These are phyloP conservation scores for Lasius platythorax DNA, from an alignment of 2,888 invertebrate species.

Conservation along the genomic window DNA sequence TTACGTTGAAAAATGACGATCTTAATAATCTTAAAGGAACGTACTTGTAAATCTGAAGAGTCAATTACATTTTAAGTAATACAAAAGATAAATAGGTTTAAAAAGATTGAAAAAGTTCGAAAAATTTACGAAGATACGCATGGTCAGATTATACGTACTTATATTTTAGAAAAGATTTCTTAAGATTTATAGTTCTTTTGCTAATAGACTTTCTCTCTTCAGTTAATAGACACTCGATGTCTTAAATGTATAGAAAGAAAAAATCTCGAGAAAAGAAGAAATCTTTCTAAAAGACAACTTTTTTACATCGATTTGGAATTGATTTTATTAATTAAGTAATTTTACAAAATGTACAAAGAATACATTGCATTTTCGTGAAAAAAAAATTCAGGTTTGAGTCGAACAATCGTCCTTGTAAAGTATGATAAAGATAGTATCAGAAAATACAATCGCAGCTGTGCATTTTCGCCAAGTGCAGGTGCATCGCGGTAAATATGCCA, in stretches of 20 bases:
- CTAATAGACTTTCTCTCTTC: no score
- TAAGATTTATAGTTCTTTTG: no score
- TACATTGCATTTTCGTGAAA: background rate
- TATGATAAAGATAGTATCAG: background rate
- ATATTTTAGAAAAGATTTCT: no score
- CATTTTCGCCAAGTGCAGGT: slow-evolving; percentile 14
- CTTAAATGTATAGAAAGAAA: no score
- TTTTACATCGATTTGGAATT: background rate
- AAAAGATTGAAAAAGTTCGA: background rate
- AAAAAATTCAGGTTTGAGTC: background rate
- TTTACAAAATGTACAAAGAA: background rate
- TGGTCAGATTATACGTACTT: background rate
- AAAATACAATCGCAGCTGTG: slow-evolving; percentile 20
- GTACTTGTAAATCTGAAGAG: background rate
- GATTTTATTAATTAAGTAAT: background rate
- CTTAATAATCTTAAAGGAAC: background rate
- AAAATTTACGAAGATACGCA: background rate
- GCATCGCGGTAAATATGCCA: background rate
- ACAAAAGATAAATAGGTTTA: background rate
- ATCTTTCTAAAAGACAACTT: background rate
- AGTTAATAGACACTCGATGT: no score
- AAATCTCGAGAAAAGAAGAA: no score
- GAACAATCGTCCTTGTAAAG: background rate
- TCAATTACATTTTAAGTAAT: background rate
- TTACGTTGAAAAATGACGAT: background rate